Evolutionary conservation across 2,113 vertebrate species (phyloP), one percentile per base, ranked within the genome.

Genomic region (Actenoides lindsayi): DNA sequence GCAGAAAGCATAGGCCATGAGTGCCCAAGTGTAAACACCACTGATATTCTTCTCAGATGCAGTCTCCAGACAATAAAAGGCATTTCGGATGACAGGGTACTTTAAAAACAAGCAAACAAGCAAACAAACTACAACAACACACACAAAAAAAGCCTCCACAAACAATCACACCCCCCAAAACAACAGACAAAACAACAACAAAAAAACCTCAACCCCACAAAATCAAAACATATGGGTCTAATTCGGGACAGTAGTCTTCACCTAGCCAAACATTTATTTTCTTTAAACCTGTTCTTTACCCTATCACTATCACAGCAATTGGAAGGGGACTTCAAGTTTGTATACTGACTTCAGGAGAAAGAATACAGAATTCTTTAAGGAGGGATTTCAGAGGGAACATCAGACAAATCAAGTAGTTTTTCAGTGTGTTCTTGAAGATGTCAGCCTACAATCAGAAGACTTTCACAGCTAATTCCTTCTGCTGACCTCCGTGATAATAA

Each of bases 1-100:
- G 57, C 97, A 98, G 97, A 99, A 99, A 82, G 98, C 98, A 96
- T 99, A 99, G 73, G 98, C 97, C 93, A 99, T 62, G 78, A 99
- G 98, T 35, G 98, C 98, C 13, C 96, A 95, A 74, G 97, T 98
- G 95, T 99, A 98, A 56, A 98, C 74, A 27, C 97, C 98, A n/a
- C 92, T 85, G 76, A 96, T 54, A 28, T 7, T 71, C 50, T 97
- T 75, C 33, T 62, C 44, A 16, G 68, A 51, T 31, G 98, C 95
- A 16, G 30, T 59, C 63, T 97, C 98, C 91, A 99, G 95, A 39
- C 98, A 99, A 16, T 46, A 90, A 48, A 99, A 90, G 56, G 98
- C 94, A 39, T 92, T 98, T 83, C 89, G 92, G 4, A 99, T 88
- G 44, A 98, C 68, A 8, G 96, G 80, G 51, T 98, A 96, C 99